Conservation (phyloP, 2,113 vertebrate species). For the Octodon degus region DNA sequence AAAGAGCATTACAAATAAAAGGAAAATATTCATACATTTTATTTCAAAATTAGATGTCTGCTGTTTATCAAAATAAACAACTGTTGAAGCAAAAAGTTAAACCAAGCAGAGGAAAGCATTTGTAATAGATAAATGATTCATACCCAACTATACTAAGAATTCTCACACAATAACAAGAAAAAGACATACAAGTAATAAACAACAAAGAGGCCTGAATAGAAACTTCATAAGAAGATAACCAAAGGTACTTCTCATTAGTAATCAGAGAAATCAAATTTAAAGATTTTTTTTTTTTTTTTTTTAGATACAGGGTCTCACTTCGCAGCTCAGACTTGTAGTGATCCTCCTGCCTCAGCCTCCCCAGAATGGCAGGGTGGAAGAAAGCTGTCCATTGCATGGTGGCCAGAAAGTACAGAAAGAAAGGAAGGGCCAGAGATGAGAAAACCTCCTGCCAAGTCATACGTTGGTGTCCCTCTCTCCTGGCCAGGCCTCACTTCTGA, state of each 20-base stretch:
- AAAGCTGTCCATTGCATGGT: neutral
- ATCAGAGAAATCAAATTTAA: slow-evolving; percentile 49
- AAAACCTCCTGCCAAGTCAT: neutral
- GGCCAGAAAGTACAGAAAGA: neutral
- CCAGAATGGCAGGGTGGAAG: neutral
- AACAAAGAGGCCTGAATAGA: neutral
- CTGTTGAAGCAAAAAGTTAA: neutral
- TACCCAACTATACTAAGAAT: neutral
- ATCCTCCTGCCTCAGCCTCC: too few species aligned
- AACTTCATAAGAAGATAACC: slow-evolving; percentile 26
- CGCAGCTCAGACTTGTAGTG: too few species aligned
- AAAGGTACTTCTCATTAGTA: neutral
- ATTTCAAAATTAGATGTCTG: slow-evolving; percentile 33
- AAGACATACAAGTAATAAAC: neutral
- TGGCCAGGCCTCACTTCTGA: neutral
- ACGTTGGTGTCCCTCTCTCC: neutral
- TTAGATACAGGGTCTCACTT: too few species aligned
- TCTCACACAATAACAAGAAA: neutral
- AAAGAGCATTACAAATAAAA: neutral
- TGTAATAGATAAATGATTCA: neutral
- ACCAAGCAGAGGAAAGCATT: neutral
- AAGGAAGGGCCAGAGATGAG: neutral
- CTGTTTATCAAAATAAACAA: neutral
- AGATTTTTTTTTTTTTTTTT: neutral
- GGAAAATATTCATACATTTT: slow-evolving; percentile 24